Conservation (phyloP, 2,888 invertebrate genomes). For the Odontocerum albicorne region DNA sequence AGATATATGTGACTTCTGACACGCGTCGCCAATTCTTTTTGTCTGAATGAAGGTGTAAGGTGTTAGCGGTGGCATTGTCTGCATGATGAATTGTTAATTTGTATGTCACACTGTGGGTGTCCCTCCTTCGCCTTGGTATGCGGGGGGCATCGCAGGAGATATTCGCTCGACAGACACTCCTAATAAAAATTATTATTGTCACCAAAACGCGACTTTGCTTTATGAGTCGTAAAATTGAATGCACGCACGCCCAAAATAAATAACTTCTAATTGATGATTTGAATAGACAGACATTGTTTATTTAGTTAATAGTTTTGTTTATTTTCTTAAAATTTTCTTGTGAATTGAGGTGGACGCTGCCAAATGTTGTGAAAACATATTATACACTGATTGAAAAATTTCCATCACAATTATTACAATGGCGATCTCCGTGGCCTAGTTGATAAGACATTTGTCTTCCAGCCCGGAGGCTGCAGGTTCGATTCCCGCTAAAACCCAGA, state of each 20-base stretch:
- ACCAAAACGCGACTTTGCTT: neutral
- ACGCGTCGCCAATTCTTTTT: slow-evolving; percentile 8
- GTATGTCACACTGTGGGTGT: slow-evolving; percentile 12
- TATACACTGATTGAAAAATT: no score
- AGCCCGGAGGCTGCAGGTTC: no score
- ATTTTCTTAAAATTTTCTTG: no score
- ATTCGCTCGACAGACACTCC: slow-evolving; percentile 7
- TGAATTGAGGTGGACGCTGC: no score
- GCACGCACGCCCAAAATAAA: slow-evolving; percentile 12
- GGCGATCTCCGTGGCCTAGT: no score
- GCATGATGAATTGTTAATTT: slow-evolving; percentile 18
- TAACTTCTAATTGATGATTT: no score
- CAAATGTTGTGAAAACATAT: no score
- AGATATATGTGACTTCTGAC: slow-evolving; percentile 16
- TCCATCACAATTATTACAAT: no score
- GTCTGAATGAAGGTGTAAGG: neutral
- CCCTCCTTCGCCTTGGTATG: slow-evolving; percentile 4
- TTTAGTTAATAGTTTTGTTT: no score
- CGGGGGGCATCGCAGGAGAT: slow-evolving; percentile 3
- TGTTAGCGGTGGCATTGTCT: slow-evolving; percentile 9
- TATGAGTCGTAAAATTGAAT: slow-evolving; percentile 10
- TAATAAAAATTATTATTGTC: slow-evolving; percentile 3
- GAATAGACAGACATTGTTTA: no score
- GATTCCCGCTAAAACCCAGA: no score
- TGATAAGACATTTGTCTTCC: no score